phyloP scores from a whole-genome alignment of 2,797 vertebrate genomes.

The Apogon talboti region DNA sequence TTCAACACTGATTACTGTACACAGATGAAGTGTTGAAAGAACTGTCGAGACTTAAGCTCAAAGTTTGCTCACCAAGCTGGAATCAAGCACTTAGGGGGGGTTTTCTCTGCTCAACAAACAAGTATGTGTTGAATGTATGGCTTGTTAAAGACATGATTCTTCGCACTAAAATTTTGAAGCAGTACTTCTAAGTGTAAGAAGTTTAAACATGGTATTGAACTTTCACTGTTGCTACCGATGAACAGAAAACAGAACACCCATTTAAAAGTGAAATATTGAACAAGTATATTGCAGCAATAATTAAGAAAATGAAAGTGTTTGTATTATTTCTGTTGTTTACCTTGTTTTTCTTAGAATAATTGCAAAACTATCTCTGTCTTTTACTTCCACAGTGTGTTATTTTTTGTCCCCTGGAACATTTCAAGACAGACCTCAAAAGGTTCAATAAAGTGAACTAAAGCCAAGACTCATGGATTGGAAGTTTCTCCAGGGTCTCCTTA shows the following conservation, averaged over 20 bases:
- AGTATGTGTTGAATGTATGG: conserved; percentile 14
- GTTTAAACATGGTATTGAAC: background rate
- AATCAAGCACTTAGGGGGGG: background rate
- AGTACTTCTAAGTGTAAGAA: conserved; percentile 8
- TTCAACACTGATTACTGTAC: background rate
- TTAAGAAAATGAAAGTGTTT: background rate
- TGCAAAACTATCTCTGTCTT: conserved; percentile 15
- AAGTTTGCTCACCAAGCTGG: background rate
- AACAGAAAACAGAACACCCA: background rate
- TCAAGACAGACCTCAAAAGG: conserved; percentile 8
- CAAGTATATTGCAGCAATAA: background rate
- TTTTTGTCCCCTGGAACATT: background rate
- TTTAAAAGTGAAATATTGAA: conserved; percentile 1
- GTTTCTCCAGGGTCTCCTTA: conserved; percentile 87
- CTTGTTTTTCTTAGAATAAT: background rate
- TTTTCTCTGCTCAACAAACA: conserved; percentile 15
- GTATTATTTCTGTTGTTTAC: background rate
- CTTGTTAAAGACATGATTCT: conserved; percentile 30
- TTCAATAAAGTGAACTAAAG: conserved; percentile 8
- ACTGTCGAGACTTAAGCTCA: background rate
- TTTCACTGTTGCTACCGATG: background rate
- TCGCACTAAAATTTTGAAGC: conserved; percentile 8
- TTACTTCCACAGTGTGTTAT: background rate
- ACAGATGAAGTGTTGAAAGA: background rate
- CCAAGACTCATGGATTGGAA: conserved; percentile 90